Evolutionary conservation across 2,113 vertebrate genomes (phyloP).

Genomic region (Thunnus thynnus): DNA sequence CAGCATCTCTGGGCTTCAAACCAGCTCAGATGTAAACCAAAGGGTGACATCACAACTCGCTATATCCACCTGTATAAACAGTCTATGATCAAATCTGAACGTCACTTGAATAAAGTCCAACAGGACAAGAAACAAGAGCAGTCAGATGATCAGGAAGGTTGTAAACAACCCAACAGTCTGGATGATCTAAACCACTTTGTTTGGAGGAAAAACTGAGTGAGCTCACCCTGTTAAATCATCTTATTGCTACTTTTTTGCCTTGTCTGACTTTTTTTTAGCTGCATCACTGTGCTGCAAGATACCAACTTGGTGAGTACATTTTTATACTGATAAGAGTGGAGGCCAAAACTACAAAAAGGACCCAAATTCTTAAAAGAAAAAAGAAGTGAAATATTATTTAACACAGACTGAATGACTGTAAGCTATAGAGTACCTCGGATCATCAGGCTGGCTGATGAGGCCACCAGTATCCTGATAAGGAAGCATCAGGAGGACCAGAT

Average conservation of each 20-base stretch:
- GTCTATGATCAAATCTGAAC: too few species aligned
- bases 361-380: neutral
- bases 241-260: too few species aligned
- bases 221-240: neutral
- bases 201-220: neutral
- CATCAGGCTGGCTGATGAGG: neutral
- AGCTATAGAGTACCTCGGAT: neutral
- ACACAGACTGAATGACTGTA: neutral
- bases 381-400: neutral
- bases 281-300: too few species aligned
- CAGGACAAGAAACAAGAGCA: neutral
- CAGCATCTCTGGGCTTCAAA: too few species aligned
- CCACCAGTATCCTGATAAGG: constrained; percentile 11
- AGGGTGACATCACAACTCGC: too few species aligned
- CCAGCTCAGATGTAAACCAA: too few species aligned
- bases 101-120: too few species aligned
- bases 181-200: neutral
- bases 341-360: neutral
- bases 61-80: too few species aligned
- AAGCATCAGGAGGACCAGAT: constrained; percentile 12
- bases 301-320: too few species aligned
- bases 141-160: neutral
- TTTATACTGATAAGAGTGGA: neutral
- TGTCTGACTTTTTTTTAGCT: too few species aligned
- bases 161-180: neutral